phyloP scores from a whole-genome alignment of 35 echinoderm and acorn worm species.

The Hemicentrotus pulcherrimus region DNA sequence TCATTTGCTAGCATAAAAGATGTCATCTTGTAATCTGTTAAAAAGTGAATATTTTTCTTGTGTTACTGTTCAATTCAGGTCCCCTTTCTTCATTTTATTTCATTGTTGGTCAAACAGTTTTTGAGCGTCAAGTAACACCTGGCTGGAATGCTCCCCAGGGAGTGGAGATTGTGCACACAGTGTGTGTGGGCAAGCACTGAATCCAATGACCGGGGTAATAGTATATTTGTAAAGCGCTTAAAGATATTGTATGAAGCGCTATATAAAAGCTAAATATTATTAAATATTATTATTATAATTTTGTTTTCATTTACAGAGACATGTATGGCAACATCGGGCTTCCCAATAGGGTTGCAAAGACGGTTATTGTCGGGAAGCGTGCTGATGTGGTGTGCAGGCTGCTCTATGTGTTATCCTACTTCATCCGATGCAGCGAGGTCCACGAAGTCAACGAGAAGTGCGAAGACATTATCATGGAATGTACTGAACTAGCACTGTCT shows the following conservation, averaged over 20 bases:
- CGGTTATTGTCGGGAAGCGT: conserved; percentile 80
- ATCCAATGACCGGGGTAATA: too few species aligned
- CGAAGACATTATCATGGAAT: conserved; percentile 73
- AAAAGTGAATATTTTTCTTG: neutral
- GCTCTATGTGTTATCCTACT: conserved; percentile 91
- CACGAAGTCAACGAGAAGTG: conserved; percentile 74
- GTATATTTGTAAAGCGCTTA: too few species aligned
- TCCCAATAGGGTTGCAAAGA: conserved; percentile 83
- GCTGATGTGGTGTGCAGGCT: conserved; percentile 89
- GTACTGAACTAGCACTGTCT: conserved; percentile 1
- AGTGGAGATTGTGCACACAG: too few species aligned
- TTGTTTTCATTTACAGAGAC: conserved; percentile 61
- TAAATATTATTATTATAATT: too few species aligned
- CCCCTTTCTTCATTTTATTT: neutral
- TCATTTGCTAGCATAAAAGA: too few species aligned
- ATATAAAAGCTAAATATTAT: too few species aligned
- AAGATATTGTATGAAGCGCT: too few species aligned
- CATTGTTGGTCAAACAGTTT: too few species aligned
- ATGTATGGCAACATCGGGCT: conserved; percentile 90
- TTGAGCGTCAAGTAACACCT: too few species aligned
- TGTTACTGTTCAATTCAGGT: neutral
- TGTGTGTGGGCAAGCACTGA: too few species aligned
- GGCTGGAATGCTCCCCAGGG: too few species aligned
- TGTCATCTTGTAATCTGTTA: too few species aligned
- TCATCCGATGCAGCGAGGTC: conserved; percentile 96